Conservation (phyloP, 2,888 invertebrate species). For the Lasioglossum pauxillum region DNA sequence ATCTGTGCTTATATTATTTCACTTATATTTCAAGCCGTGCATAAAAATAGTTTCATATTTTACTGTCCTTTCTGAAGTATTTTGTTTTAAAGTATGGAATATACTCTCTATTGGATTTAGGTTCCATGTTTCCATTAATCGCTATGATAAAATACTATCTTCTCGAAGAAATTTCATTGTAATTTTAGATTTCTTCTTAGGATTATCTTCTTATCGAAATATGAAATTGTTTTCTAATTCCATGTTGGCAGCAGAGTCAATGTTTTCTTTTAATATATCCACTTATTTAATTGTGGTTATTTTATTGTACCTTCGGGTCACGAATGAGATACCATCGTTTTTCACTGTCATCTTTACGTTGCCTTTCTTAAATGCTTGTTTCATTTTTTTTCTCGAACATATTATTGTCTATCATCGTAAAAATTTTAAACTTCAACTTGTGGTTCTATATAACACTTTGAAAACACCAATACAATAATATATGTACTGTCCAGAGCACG, state of each 20-base stretch:
- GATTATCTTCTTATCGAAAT: background rate
- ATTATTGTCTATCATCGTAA: background rate
- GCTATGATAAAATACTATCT: background rate
- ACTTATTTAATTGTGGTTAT: background rate
- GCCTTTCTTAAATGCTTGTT: background rate
- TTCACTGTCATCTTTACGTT: background rate
- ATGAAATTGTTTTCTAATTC: background rate
- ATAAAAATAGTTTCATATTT: background rate
- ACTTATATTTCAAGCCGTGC: background rate
- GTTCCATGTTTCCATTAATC: background rate
- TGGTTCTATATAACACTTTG: background rate
- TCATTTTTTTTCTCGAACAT: background rate
- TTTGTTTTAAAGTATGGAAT: background rate
- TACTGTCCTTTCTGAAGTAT: background rate
- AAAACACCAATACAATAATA: background rate
- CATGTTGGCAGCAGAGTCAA: background rate
- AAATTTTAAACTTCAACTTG: background rate
- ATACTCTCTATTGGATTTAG: background rate
- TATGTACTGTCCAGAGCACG: too few relatives aligned
- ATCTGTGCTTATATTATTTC: background rate
- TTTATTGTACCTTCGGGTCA: background rate
- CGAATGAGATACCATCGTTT: background rate
- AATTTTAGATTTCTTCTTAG: background rate
- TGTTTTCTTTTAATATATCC: background rate
- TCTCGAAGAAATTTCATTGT: background rate